Evolutionary conservation across 30 jellyfish, hydroid and myxozoan genomes (phyloP), one percentile per base, ranked within the genome.

Genomic region (Cassiopea xamachana): DNA sequence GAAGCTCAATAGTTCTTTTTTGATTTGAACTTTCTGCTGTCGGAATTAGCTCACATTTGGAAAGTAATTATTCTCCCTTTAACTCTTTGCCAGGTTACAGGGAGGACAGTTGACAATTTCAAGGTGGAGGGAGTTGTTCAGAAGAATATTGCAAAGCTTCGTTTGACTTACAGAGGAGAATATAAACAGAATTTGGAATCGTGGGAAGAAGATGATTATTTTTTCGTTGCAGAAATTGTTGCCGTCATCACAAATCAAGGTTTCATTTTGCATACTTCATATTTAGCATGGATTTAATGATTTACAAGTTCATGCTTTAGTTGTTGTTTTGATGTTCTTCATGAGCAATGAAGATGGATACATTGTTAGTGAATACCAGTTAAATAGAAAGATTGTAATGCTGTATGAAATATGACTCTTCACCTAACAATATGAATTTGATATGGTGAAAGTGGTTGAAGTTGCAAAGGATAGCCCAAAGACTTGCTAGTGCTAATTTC

Each of bases 171-270:
- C 69, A 48, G 92, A 71, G 92, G 92, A 49, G 46, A 84, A 73
- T 74, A 84, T 51, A 74, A 84, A 45, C 92, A 84, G 48, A 50
- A 84, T 60, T 19, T 74, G 19, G 85, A 84, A 51, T 46, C 72
- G 17, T 84, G 92, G 92, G 92, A 84, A 39, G 92, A 84, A 14
- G 19, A 84, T 10, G 92, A 84, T 73, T 84, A 84, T 61, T 70
- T 68, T 62, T 84, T 46, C 48, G 39, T 74, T 19, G 92, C 92
- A 6, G 92, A 84, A 73, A 84, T 84, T 39, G 92, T 83, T 4
- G 92, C 85, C 19, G 46, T 84, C 8, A 84, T 84, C 76, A 82
- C 60, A 46, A 84, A 84, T 51, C 92, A 84, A 55, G 92, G 92
- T 84, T 1, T 17, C 81, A 45, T 17, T 47, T 73, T 39, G 9